Evolutionary conservation across 2,113 vertebrate genomes (phyloP), one percentile per base, ranked within the genome.

Genomic region (Aplodontia rufa): DNA sequence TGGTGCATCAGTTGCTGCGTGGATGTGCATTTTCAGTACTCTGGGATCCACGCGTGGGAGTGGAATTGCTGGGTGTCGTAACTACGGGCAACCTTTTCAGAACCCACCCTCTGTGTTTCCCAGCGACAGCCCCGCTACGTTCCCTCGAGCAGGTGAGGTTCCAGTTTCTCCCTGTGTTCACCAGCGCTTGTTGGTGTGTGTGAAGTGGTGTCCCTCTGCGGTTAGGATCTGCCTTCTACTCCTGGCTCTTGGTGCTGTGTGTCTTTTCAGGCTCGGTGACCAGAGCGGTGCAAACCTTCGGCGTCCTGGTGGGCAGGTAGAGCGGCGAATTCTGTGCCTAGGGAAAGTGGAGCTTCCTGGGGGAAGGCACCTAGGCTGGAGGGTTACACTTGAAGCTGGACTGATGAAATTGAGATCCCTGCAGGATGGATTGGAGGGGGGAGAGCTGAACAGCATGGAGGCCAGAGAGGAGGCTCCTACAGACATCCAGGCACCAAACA

Each of bases 271-370:
- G 53, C 53, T 78, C 51, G 71, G 53, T 37, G 20, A 47, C 40
- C 30, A n/a, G 32, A 1, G n/a, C 8, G n/a, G 40, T 78, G 10
- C 66, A 37, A 55, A 13, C 4, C 60, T 37, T 76, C 32, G 49
- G 28, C 17, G 12, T 32, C 82, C 40, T n/a, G 53, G 16, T 11
- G 10, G 6, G 24, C 16, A 10, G 51, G 87, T 66, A 37, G 71
- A 49, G 32, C 24, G n/a, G 69, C 16, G 11, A 66, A 40, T 51
- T 26, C 53, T 60, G 13, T 26, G n/a, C 68, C 53, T 5, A 58
- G 68, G 68, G 68, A 75, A 60, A 93, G 66, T 82, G 68, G 84
- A 89, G 53, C 51, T 96, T 71, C 76, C 55, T 19, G 76, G 47
- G 74, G 58, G 51, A 83, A 96, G 30, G 8, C 60, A 6, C 22